A percentile compares a stretch with the other conserved stretches of the same genome.
Evolutionary conservation across 2,113 vertebrate species (phyloP).

Genomic region (Ahaetulla prasina): DNA sequence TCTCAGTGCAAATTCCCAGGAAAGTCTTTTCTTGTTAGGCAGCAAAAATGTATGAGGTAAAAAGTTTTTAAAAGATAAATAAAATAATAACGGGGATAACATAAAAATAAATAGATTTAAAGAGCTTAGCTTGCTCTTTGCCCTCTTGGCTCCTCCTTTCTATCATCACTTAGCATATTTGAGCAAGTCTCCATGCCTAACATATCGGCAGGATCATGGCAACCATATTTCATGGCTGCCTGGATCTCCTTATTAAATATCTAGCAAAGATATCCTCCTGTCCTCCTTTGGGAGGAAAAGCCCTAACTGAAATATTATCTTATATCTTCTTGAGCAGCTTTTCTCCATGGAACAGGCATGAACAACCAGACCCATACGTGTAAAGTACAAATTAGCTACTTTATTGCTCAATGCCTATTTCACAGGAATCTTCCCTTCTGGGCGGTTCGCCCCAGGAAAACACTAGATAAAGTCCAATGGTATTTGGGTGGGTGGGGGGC

Average conservation of each 20-base stretch:
- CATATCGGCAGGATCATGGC: background rate
- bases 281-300: background rate
- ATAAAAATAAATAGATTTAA: background rate
- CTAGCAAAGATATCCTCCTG: background rate
- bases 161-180: background rate
- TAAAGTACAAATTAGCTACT: too few relatives aligned
- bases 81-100: background rate
- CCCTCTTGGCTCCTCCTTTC: background rate
- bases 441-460: too few relatives aligned
- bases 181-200: background rate
- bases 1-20: background rate
- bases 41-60: background rate
- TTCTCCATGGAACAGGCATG: background rate
- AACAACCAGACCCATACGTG: too few relatives aligned
- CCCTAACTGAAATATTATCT: background rate
- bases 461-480: too few relatives aligned
- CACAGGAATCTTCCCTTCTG: too few relatives aligned
- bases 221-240: background rate
- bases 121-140: background rate
- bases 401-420: too few relatives aligned
- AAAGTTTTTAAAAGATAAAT: background rate
- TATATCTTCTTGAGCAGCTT: background rate
- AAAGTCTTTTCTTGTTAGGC: background rate
- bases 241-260: background rate
- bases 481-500: too few relatives aligned